Base-by-base conservation (phyloP, 2,888 invertebrate species). In the Barypeithes pellucidus region DNA sequence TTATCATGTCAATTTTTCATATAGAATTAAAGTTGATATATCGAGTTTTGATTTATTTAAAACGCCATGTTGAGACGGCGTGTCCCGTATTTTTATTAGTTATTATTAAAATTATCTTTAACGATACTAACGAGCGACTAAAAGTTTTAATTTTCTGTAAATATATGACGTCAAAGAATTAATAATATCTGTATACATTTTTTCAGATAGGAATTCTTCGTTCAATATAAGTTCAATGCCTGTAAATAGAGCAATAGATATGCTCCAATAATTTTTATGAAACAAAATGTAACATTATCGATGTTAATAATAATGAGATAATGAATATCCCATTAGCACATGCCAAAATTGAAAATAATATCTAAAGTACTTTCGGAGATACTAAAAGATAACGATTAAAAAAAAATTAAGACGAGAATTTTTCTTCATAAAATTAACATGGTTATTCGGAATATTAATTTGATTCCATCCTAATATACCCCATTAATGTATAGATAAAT, bases 11-110 rank as follows among this genome's bases (percentile, higher is more conserved):
- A 62, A 47, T 47, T 62, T 41, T 60, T 52, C 52, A 52, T 22
- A 18, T 60, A 9, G 39, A 60, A 39, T 60, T 60, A 60, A 14
- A 45, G 12, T 62, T 62, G 62, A 62, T 62, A 47, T 62, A 62
- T 62, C n/a, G 22, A 41, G 29, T 22, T 60, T 62, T 62, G 54
- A 69, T 36, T 62, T 41, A 43, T 62, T 62, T 54, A 52, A 24
- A 41, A 24, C 41, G 20, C 8, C 69, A 69, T 62, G 69, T 69
- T 41, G n/a, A 69, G 69, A 69, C 69, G 39, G 66, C 66, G 62
- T 69, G 69, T 50, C 33, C 29, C 20, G 41, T 62, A 68, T 68
- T 68, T 60, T 60, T 68, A 45, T 68, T 36, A 14, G 24, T 61
- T 60, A 61, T 68, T 61, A 68, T 41, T 68, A 68, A 33, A 61